A percentile compares a stretch with the other conserved stretches of the same genome.
These are phyloP conservation scores for Tympanoctomys barrerae DNA, from an alignment of 2,797 vertebrate genomes.

Conservation along the genomic window DNA sequence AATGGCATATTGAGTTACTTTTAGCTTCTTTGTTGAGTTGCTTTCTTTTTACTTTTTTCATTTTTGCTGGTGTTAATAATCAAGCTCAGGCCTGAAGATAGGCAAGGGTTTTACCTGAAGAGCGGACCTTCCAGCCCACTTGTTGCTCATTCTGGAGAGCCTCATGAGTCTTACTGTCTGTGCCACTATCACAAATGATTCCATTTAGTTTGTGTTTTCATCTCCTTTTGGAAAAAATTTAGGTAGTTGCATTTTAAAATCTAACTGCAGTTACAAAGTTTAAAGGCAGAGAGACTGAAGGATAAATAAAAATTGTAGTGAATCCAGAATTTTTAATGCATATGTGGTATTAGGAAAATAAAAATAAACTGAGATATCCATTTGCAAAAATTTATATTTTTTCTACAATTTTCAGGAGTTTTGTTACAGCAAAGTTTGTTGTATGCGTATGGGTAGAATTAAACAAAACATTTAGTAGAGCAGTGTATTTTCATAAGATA, in stretches of 20 bases:
- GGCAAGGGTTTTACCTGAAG: fast-evolving
- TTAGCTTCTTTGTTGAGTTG: neutral
- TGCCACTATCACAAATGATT: neutral
- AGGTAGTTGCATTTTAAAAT: neutral
- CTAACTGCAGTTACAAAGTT: neutral
- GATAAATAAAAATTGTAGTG: neutral
- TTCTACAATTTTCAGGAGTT: neutral
- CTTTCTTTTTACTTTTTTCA: neutral
- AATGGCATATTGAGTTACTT: neutral
- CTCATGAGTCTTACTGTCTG: too few species aligned
- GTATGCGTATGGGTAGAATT: neutral
- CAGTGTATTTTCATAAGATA: neutral
- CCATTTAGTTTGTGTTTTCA: neutral
- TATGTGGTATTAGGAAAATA: neutral
- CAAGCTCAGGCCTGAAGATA: too few species aligned
- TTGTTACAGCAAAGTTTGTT: neutral
- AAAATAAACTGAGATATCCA: neutral
- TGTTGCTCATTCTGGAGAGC: neutral
- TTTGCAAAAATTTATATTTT: neutral
- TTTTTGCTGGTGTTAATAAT: neutral
- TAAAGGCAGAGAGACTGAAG: neutral
- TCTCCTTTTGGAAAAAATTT: neutral
- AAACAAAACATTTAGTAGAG: neutral
- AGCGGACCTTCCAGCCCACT: neutral
- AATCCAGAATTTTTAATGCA: neutral